phyloP scores from a whole-genome alignment of 2,113 vertebrate genomes.

The Sporophila hypoxantha region DNA sequence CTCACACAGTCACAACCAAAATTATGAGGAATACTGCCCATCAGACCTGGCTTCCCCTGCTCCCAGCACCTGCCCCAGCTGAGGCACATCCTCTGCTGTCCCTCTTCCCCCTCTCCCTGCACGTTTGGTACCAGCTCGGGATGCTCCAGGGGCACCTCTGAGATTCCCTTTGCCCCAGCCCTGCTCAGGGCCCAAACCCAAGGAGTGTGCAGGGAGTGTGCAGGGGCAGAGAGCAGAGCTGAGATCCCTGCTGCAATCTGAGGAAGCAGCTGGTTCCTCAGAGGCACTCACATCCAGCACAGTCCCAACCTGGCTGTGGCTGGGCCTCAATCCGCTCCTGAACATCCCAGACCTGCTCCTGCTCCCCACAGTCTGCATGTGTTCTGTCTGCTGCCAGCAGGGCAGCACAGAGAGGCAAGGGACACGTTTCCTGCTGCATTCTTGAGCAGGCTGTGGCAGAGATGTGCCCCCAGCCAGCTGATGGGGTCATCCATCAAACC shows the following conservation, averaged over 20 bases:
- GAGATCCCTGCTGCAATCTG: conserved; percentile 19
- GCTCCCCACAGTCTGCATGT: neutral
- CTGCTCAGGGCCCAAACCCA: neutral
- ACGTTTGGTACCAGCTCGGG: fast-evolving
- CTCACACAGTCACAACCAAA: neutral
- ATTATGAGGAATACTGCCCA: neutral
- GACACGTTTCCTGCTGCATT: conserved; percentile 1
- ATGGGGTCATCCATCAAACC: conserved; percentile 11
- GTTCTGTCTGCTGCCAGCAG: neutral
- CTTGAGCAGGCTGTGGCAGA: neutral
- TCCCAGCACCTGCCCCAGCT: neutral
- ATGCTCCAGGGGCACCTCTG: neutral
- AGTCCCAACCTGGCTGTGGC: neutral
- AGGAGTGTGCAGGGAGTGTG: conserved; percentile 30
- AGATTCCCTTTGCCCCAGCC: neutral
- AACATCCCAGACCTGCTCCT: neutral
- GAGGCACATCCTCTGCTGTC: neutral
- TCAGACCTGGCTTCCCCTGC: neutral
- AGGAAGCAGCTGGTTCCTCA: conserved; percentile 56
- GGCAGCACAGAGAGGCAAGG: neutral
- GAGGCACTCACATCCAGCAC: neutral
- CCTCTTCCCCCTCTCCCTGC: neutral
- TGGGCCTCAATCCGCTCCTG: neutral
- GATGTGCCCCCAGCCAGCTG: neutral
- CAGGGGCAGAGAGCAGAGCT: neutral